Conservation (phyloP, 2,888 invertebrate genomes). For the Copidosoma aretas region DNA sequence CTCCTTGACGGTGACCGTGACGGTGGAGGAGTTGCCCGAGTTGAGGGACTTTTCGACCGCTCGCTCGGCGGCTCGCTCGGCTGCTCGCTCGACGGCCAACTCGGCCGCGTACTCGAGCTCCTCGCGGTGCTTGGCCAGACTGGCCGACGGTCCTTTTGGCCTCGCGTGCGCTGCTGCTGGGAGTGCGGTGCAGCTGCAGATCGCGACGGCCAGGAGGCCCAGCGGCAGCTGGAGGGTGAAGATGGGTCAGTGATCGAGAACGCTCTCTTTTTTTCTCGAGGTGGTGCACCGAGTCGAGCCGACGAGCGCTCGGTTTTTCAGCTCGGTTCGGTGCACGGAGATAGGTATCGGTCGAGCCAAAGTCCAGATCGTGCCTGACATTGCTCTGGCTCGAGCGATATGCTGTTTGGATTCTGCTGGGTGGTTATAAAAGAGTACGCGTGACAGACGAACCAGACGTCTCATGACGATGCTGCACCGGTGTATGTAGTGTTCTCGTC, state of each 20-base stretch:
- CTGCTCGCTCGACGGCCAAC: constrained; percentile 57
- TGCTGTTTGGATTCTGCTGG: too few relatives aligned
- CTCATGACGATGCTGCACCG: constrained; percentile 47
- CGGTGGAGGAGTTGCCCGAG: constrained; percentile 53
- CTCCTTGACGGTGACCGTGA: constrained; percentile 53
- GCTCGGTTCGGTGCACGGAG: too few relatives aligned
- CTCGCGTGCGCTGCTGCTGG: too few relatives aligned
- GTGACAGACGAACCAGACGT: constrained; percentile 52
- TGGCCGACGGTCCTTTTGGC: not conserved
- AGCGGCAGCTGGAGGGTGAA: constrained; percentile 16
- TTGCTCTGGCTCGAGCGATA: too few relatives aligned
- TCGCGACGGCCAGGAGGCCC: not conserved
- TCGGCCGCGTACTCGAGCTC: constrained; percentile 58
- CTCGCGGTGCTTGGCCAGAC: constrained; percentile 18
- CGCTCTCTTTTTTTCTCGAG: too few relatives aligned
- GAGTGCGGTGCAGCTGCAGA: too few relatives aligned
- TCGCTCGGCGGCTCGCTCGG: constrained; percentile 57
- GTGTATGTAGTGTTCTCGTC: constrained; percentile 4
- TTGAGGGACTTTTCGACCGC: constrained; percentile 58
- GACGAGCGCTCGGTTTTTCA: too few relatives aligned
- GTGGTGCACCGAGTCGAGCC: too few relatives aligned
- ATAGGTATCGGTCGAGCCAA: too few relatives aligned
- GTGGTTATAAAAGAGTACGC: too few relatives aligned
- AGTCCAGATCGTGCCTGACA: too few relatives aligned
- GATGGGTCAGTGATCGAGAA: too few relatives aligned